Evolutionary conservation across 2,888 invertebrate species (phyloP), one percentile per base, ranked within the genome.

Genomic region (Neuroscelio doddi): DNA sequence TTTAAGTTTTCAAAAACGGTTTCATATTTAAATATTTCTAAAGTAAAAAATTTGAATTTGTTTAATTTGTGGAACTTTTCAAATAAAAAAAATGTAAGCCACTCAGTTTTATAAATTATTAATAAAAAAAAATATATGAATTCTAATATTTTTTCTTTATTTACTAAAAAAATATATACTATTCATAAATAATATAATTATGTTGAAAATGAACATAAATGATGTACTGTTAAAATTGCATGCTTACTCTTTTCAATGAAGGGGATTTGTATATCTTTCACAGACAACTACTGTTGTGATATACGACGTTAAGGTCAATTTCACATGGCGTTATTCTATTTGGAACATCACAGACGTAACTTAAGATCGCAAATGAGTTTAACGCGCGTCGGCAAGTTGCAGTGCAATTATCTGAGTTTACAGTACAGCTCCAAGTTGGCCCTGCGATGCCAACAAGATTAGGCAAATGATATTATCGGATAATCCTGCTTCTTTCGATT

Each of bases 281-380:
- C 36, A 12, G 36, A 9, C 30, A 10, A 30, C 10, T 30, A 9
- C n/a, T 3, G 9, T 9, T 30, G 15, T 14, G 15, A 10, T 10
- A 36, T 15, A 10, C 7, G 50, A 64, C 49, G 47, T 51, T 59
- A 64, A 64, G 64, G 59, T 64, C 59, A 64, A 50, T 55, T 53
- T 57, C 52, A 50, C 64, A 50, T 55, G 55, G 41, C 64, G 44
- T 64, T 58, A 64, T 58, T 64, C 29, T 29, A 59, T 53, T 49
- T 58, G 50, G 39, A 64, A 53, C 58, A 50, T 49, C 53, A 53
- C 45, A 47, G 47, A 57, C 56, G 21, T 44, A 58, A 29, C 50
- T 41, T 56, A 46, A 50, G 64, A 50, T 57, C 61, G 39, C 53
- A 64, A 59, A 64, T 49, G 41, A 57, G 62, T 68, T 64, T 64